phyloP scores from a whole-genome alignment of 2,888 invertebrate species.

The Luperina testacea region DNA sequence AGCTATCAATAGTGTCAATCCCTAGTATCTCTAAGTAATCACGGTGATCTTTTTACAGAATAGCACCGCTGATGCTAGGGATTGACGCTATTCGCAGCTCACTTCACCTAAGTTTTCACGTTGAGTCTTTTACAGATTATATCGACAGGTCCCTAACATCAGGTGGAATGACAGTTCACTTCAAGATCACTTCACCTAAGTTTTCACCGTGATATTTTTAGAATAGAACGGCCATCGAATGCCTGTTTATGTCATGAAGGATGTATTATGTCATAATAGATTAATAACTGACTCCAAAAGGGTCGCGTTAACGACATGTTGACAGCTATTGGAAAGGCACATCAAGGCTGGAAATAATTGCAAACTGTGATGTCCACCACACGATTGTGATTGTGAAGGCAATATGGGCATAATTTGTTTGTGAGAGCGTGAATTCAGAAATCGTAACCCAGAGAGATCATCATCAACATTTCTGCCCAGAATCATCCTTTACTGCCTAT shows the following conservation, averaged over 20 bases:
- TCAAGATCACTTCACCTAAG: background rate
- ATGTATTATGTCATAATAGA: background rate
- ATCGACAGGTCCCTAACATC: too few relatives aligned
- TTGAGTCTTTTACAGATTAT: too few relatives aligned
- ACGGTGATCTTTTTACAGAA: too few relatives aligned
- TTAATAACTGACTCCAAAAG: constrained; percentile 4
- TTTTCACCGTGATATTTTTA: background rate
- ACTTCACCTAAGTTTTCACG: background rate
- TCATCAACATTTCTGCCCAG: background rate
- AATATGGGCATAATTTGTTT: constrained; percentile 14
- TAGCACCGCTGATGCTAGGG: too few relatives aligned
- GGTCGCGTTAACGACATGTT: background rate
- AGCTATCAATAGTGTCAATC: too few relatives aligned
- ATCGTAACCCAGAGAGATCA: background rate
- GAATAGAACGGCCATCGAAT: background rate
- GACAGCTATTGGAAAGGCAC: constrained; percentile 41
- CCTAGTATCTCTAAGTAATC: too few relatives aligned
- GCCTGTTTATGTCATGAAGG: background rate
- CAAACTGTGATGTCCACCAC: constrained; percentile 22
- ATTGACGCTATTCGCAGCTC: background rate
- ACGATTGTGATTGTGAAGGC: constrained; percentile 15
- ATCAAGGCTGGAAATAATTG: constrained; percentile 46
- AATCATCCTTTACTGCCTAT: background rate
- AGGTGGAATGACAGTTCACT: too few relatives aligned
- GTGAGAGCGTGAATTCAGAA: too few relatives aligned